These are phyloP conservation scores for Diorhabda sublineata DNA, from an alignment of 1,140 invertebrate genomes.

Conservation along the genomic window DNA sequence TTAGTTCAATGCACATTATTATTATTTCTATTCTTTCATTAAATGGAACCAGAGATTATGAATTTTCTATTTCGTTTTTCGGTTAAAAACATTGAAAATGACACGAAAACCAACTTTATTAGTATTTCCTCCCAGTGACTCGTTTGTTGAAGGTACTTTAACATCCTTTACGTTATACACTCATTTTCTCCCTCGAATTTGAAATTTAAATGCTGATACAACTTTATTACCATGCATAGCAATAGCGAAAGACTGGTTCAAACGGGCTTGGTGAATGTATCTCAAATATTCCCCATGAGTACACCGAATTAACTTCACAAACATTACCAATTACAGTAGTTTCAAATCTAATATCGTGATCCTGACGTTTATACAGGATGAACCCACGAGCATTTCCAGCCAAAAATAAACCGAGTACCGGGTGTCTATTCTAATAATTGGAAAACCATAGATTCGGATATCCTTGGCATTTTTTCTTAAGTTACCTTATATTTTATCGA, in stretches of 20 bases:
- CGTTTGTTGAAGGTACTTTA: not conserved
- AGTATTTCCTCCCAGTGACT: not conserved
- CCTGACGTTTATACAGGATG: constrained; percentile 7
- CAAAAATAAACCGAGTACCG: too few species aligned
- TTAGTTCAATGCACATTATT: too few species aligned
- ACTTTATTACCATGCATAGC: constrained; percentile 10
- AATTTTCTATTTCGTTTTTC: not conserved
- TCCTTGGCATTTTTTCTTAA: too few species aligned
- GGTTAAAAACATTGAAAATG: not conserved
- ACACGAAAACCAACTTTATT: not conserved
- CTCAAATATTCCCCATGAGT: constrained; percentile 23
- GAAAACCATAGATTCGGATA: too few species aligned
- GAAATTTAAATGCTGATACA: constrained; percentile 5
- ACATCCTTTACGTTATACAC: constrained; percentile 2
- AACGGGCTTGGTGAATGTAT: constrained; percentile 9
- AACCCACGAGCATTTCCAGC: too few species aligned
- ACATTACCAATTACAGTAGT: constrained; percentile 24
- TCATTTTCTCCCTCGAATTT: constrained; percentile 4
- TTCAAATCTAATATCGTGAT: constrained; percentile 22
- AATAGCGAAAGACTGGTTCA: constrained; percentile 1
- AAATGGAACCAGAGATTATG: too few species aligned
- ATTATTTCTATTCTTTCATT: too few species aligned
- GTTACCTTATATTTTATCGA: too few species aligned
- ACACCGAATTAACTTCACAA: constrained; percentile 23
- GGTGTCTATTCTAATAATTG: not conserved